Base-by-base conservation (phyloP, 1,140 invertebrate species). In the Pararge aegeria region DNA sequence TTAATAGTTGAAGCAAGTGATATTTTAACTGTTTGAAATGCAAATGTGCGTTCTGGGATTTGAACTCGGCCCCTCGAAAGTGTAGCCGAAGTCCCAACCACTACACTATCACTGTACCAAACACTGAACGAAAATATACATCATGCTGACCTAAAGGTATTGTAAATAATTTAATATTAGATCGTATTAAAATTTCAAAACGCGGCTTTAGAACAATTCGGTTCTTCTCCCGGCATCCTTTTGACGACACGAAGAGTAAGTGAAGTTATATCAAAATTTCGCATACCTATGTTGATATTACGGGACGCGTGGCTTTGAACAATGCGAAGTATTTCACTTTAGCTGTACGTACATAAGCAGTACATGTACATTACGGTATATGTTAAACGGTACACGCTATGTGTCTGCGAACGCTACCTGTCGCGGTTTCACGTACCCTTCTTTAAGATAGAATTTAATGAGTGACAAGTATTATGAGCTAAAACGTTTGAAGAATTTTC, bases 191-290 rank as follows among this genome's bases (percentile, higher is more conserved):
- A 34, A 34, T 34, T 12, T 4, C 10, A 15, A 18, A 16, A 20
- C 2, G 10, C 2, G 52, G 38, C 13, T 19, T n/a, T 15, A 55
- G 46, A 46, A 34, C 37, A 44, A 53, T 54, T 38, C 48, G 42
- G 6, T 49, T 20, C 24, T 42, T 18, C 19, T 12, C 42, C 29
- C 1, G 64, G 64, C 49, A 66, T 66, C 49, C 54, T 59, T 66
- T 66, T 66, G 64, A 61, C 50, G 50, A 54, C 38, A 40, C 20
- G 29, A 55, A 38, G 38, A 38, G 10, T 15, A 18, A 46, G 10
- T 15, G 24, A 46, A 57, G 12, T 57, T 66, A 40, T 61, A 53
- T 49, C 48, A 54, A 57, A 66, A 61, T 56, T 50, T 61, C 27
- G 34, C 58, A 53, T 57, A 58, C 52, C 58, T 66, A 52, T 37